Percentiles rank a stretch among this genome's conserved stretches.
Conservation (phyloP, 2,113 vertebrate species). For the Halichoeres trimaculatus region DNA sequence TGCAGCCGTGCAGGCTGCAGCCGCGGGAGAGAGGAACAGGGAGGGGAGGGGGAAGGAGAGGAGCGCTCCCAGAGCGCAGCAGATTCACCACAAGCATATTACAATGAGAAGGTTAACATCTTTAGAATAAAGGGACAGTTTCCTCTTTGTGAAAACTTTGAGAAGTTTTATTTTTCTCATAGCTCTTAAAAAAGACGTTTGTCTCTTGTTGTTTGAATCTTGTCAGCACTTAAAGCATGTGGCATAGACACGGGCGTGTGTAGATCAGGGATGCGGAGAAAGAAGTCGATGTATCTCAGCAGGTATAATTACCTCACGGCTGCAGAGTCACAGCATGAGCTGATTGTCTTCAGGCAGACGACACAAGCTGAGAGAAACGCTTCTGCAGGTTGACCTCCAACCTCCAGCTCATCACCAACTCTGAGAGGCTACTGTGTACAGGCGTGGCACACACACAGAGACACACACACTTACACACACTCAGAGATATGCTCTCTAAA, state of each 20-base stretch:
- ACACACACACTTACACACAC: constrained; percentile 36
- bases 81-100: no score
- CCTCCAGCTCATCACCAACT: constrained; percentile 73
- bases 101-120: no score
- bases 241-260: not conserved
- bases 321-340: constrained; percentile 48
- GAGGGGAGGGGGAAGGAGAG: no score
- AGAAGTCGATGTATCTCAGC: constrained; percentile 22
- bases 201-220: not conserved
- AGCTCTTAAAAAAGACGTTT: no score
- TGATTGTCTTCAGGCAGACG: constrained; percentile 63
- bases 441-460: constrained; percentile 10
- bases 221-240: not conserved
- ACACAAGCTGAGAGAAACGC: constrained; percentile 37
- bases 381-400: constrained; percentile 51
- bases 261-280: constrained; percentile 31
- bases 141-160: no score
- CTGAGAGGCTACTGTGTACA: constrained; percentile 62
- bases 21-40: no score
- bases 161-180: no score
- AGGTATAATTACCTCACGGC: constrained; percentile 58
- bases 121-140: no score
- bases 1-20: no score
- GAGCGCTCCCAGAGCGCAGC: no score
- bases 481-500: constrained; percentile 18